Base-by-base conservation (phyloP, 2,113 vertebrate species). In the Mobula hypostoma region DNA sequence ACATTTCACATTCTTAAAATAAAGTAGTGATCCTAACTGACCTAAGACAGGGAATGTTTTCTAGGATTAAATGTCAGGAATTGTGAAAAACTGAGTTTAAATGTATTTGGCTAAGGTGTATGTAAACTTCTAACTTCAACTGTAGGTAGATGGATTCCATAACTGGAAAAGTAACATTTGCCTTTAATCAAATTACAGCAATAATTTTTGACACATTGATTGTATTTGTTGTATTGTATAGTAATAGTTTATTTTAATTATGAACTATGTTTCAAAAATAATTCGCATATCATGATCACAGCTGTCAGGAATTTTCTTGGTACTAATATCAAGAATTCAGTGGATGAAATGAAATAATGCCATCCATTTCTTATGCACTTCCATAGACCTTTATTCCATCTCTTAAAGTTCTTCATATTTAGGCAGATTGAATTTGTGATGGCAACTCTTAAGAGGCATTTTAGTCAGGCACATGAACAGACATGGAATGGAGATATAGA, bases 341-440 rank as follows among this genome's bases (percentile, higher is more conserved):
- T 85, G 82, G 56, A 61, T 85, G 82, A 85, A 85, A 85, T 58
- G 5, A 61, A 58, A 85, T 85, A 85, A 85, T 58, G 82, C 24
- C 7, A 85, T 85, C 82, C 21, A 27, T 85, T 48, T 58, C 56
- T 85, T 85, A 5, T 21, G 56, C 82, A 85, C 56, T 85, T 85
- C 82, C 58, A 29, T 58, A 56, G 48, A 7, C 7, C 82, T 85
- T 85, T 58, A 85, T 29, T 48, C 11, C 11, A 12, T 29, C 17
- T 27, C 48, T 77, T 29, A 76, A 48, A 48, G 68, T 70, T 11
- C 17, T 70, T 70, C 68, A 70, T 40, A 48, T 48, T 82, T 40
- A 80, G 21, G 48, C 82, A 56, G 48, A 85, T 40, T 61, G 48
- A 61, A 85, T 85, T 21, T 29, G 11, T 82, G 48, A 48, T 48